These are phyloP conservation scores for Cololabis saira DNA, from an alignment of 2,113 vertebrate genomes.

Conservation along the genomic window DNA sequence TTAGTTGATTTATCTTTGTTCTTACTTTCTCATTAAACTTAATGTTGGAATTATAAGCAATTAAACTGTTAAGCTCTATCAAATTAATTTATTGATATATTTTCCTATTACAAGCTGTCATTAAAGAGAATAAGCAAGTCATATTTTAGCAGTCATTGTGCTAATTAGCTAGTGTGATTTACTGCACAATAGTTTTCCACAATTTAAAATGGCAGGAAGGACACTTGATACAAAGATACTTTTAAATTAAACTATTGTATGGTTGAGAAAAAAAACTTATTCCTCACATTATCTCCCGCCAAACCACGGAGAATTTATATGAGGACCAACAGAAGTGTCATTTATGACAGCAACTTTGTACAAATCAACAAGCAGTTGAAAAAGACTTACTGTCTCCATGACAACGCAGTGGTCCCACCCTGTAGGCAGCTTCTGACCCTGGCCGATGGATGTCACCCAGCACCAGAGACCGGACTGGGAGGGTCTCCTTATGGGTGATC, in stretches of 20 bases:
- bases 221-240: neutral
- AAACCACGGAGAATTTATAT: slow-evolving; percentile 5
- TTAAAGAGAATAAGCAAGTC: slow-evolving; percentile 36
- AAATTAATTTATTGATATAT: slow-evolving; percentile 23
- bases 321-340: neutral
- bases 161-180: slow-evolving; percentile 50
- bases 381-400: slow-evolving; percentile 91
- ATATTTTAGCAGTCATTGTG: slow-evolving; percentile 18
- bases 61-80: slow-evolving; percentile 37
- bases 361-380: neutral
- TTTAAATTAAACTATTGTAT: neutral
- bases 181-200: slow-evolving; percentile 6
- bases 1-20: slow-evolving; percentile 58
- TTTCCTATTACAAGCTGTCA: slow-evolving; percentile 30
- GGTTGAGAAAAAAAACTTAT: slow-evolving; percentile 2
- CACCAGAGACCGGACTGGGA: slow-evolving; percentile 89
- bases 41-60: slow-evolving; percentile 53
- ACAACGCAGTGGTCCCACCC: slow-evolving; percentile 90
- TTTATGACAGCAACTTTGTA: neutral
- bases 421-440: slow-evolving; percentile 90
- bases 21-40: slow-evolving; percentile 33
- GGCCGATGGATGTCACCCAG: slow-evolving; percentile 88
- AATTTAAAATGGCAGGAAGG: slow-evolving; percentile 11
- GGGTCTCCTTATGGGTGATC: slow-evolving; percentile 92
- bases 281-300: neutral